A percentile compares a stretch with the other conserved stretches of the same genome.
Conservation (phyloP, 2,797 vertebrate genomes). For the Okamejei kenojei region DNA sequence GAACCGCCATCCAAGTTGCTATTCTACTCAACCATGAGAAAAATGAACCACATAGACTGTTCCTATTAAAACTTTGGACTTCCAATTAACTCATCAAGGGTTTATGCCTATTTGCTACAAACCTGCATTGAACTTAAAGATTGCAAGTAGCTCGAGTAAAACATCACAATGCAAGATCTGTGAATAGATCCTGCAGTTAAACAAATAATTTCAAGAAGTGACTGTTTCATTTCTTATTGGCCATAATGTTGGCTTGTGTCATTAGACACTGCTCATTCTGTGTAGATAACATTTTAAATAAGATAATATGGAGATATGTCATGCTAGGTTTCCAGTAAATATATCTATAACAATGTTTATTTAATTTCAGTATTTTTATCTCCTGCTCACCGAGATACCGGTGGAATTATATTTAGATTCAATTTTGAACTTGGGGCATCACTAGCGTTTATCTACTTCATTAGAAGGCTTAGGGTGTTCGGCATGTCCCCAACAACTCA, state of each 20-base stretch:
- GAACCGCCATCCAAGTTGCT: background rate
- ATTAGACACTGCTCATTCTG: background rate
- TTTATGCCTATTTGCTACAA: background rate
- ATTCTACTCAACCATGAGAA: background rate
- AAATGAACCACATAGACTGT: background rate
- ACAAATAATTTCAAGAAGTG: background rate
- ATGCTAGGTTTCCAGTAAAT: background rate
- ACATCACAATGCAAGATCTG: background rate
- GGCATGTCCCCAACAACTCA: no score
- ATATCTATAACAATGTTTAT: background rate
- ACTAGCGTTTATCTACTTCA: no score
- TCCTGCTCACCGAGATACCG: no score
- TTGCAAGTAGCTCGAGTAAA: background rate
- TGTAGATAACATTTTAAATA: background rate
- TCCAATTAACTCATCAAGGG: background rate
- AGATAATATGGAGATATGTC: background rate
- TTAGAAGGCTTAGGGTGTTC: no score
- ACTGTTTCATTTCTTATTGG: background rate
- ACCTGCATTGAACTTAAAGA: background rate
- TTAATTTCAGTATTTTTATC: no score
- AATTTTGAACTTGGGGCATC: no score
- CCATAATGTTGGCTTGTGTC: background rate
- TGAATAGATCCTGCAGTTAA: background rate
- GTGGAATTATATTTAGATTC: no score
- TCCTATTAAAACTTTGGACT: background rate